phyloP scores from a whole-genome alignment of 2,797 vertebrate genomes.

The Anguilla marmorata region DNA sequence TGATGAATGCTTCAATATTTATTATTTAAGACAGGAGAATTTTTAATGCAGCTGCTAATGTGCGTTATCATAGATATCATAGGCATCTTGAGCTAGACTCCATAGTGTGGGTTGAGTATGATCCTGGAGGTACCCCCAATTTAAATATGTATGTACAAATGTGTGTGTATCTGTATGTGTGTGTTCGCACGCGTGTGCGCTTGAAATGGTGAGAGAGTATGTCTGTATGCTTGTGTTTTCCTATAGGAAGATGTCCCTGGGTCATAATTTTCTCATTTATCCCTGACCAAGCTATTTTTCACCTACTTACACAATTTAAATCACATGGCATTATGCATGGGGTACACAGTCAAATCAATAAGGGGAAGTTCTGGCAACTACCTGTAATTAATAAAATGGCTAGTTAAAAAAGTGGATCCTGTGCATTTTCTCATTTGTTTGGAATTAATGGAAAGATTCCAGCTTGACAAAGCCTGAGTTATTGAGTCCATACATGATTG shows the following conservation, averaged over 20 bases:
- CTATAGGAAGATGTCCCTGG: background rate
- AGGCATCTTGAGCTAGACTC: background rate
- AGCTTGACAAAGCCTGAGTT: conserved; percentile 7
- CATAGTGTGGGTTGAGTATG: background rate
- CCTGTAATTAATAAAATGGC: background rate
- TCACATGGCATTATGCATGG: background rate
- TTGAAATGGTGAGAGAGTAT: background rate
- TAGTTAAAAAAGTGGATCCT: background rate
- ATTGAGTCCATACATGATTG: background rate
- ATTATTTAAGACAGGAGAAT: background rate
- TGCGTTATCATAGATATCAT: no score
- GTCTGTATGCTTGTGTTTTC: background rate
- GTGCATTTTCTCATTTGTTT: background rate
- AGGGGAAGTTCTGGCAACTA: background rate
- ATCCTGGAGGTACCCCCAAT: background rate
- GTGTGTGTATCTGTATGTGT: background rate
- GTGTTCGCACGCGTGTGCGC: no score
- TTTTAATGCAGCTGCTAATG: background rate
- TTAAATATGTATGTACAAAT: background rate
- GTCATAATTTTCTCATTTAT: conserved; percentile 17
- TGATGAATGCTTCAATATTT: no score
- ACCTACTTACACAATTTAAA: background rate
- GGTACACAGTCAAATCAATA: background rate
- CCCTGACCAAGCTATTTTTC: background rate
- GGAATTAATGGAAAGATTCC: conserved; percentile 1